Evolutionary conservation across 2,113 vertebrate genomes (phyloP).

Genomic region (Scartelaos histophorus): DNA sequence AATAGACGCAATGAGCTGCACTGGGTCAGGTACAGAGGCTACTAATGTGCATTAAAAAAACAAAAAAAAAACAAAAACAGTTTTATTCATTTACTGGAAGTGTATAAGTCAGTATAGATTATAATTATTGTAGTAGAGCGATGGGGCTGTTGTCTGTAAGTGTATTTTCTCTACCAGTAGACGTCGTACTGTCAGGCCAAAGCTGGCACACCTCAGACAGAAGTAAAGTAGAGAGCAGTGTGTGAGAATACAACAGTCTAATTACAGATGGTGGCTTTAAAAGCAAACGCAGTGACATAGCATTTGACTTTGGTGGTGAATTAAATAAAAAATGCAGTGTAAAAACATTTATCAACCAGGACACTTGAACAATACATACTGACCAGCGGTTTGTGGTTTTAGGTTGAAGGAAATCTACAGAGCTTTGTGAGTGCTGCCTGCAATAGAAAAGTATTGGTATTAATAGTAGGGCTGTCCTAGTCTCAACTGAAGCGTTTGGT

Average conservation of each 20-base stretch:
- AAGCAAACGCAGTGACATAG: background rate
- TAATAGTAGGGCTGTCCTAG: too few species aligned
- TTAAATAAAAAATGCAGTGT: constrained; percentile 20
- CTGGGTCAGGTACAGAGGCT: background rate
- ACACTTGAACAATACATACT: constrained; percentile 5
- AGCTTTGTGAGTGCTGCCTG: background rate
- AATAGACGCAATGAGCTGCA: constrained; percentile 28
- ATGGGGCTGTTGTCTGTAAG: too few species aligned
- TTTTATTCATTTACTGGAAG: too few species aligned
- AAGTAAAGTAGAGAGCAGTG: too few species aligned
- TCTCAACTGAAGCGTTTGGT: too few species aligned
- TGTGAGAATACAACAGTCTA: too few species aligned
- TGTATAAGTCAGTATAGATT: too few species aligned
- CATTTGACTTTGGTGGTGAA: constrained; percentile 11
- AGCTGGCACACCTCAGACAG: too few species aligned
- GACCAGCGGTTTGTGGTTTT: background rate
- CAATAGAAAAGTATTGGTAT: background rate
- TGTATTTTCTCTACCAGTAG: too few species aligned
- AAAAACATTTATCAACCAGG: constrained; percentile 13
- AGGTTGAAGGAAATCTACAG: background rate
- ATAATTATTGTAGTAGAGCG: too few species aligned
- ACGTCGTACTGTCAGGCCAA: too few species aligned
- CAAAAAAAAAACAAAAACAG: background rate
- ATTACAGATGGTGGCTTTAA: background rate
- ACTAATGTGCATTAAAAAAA: background rate